Conservation (phyloP, 1,140 invertebrate genomes). For the Caerostris extrusa region DNA sequence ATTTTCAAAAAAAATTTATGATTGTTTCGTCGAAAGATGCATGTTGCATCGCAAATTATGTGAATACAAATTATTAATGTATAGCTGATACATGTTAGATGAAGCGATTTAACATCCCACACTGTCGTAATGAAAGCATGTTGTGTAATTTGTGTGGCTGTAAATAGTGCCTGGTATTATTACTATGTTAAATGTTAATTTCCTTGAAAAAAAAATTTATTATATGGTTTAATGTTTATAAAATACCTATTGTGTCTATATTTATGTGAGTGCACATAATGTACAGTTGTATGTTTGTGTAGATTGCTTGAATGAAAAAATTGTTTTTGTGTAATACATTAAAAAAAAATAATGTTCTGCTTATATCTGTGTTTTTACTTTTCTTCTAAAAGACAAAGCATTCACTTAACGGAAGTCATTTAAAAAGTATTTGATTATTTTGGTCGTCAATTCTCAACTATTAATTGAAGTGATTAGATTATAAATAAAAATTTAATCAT, state of each 20-base stretch:
- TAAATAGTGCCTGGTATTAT: not conserved
- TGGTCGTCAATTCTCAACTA: no score
- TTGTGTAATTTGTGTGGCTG: not conserved
- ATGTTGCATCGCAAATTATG: not conserved
- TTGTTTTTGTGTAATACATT: conserved; percentile 9
- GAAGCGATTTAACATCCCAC: not conserved
- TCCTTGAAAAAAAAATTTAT: not conserved
- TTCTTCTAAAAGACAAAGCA: not conserved
- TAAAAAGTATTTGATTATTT: no score
- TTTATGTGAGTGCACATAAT: conserved; percentile 45
- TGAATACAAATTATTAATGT: no score
- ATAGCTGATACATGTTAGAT: not conserved
- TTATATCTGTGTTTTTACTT: not conserved
- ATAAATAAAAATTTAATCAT: no score
- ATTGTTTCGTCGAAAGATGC: not conserved
- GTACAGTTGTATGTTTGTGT: conserved; percentile 71
- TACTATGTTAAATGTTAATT: not conserved
- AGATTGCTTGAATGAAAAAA: conserved; percentile 63
- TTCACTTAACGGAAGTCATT: no score
- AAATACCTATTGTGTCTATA: conserved; percentile 11
- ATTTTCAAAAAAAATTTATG: not conserved
- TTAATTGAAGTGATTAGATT: no score
- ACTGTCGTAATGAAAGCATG: not conserved
- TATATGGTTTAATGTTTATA: conserved; percentile 31
- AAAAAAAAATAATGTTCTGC: conserved; percentile 4